Evolutionary conservation across 1,140 invertebrate species (phyloP), one percentile per base, ranked within the genome.

Genomic region (Cotesia vestalis): DNA sequence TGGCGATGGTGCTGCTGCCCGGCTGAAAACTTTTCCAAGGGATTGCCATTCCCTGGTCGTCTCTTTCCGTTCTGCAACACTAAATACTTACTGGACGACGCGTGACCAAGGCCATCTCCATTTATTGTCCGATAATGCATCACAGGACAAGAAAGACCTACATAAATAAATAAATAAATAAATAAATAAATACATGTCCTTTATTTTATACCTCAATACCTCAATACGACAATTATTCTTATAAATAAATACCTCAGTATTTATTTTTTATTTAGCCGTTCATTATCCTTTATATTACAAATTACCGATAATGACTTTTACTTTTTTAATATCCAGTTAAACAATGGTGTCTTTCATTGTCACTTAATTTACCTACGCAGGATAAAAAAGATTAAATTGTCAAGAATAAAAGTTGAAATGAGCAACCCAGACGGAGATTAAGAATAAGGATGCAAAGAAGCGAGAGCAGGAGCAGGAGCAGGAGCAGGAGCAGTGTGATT

Each of bases 1-100:
- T 40, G 63, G 72, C 27, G 27, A 27, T 27, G 27, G 27, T 27
- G 27, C 27, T 27, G 27, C 27, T 27, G 27, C 3, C 27, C 27
- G 27, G 27, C 27, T 27, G 60, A 55, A 76, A 74, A 52, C 75
- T 74, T 77, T 69, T 71, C 72, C 66, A 73, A 74, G 67, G 71
- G 68, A 63, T 52, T 17, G 12, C n/a, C 72, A 55, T 17, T 9
- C 35, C 46, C 34, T 57, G 6, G 40, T 63, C 17, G 46, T 69
- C 73, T 69, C 66, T 76, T 71, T 75, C 68, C 52, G 57, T 67
- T 77, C 53, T 52, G 4, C 60, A 66, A 27, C 59, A 53, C 57
- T 71, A 75, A 77, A 73, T 73, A 71, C 66, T 66, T 17, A 12
- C 4, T 35, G 52, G 9, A 69, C 40, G 53, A 69, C 51, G 52